phyloP scores from a whole-genome alignment of 1,140 invertebrate genomes.

The Lutraria rhynchaena region DNA sequence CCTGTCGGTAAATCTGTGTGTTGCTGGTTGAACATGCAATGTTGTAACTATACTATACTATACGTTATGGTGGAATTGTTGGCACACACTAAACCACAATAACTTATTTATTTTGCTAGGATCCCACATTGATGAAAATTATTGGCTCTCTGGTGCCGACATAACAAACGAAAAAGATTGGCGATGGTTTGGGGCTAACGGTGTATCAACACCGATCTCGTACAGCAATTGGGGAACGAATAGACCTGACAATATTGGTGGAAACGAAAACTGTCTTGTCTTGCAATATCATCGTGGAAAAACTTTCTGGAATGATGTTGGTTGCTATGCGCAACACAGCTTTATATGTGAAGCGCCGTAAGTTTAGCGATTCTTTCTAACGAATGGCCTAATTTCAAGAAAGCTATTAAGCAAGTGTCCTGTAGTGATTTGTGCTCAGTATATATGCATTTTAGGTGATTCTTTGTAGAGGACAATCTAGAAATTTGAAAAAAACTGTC shows the following conservation, averaged over 20 bases:
- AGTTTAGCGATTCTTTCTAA: background rate
- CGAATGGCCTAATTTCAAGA: too few relatives aligned
- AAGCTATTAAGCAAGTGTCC: too few relatives aligned
- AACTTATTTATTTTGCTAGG: background rate
- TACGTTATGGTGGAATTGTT: too few relatives aligned
- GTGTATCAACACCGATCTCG: background rate
- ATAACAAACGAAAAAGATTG: slow-evolving; percentile 28
- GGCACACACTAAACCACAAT: too few relatives aligned
- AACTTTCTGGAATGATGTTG: slow-evolving; percentile 10
- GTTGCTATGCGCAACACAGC: slow-evolving; percentile 12
- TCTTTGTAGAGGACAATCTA: too few relatives aligned
- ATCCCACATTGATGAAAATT: slow-evolving; percentile 35
- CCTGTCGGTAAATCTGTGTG: too few relatives aligned
- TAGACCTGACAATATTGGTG: slow-evolving; percentile 31
- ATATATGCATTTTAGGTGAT: too few relatives aligned
- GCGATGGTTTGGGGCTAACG: slow-evolving; percentile 26
- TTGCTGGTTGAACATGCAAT: too few relatives aligned
- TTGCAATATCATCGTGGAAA: background rate
- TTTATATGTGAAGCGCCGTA: slow-evolving; percentile 36
- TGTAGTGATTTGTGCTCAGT: too few relatives aligned
- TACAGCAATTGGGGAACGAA: slow-evolving; percentile 10
- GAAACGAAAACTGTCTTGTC: slow-evolving; percentile 35
- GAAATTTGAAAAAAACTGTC: too few relatives aligned
- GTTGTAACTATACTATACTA: too few relatives aligned
- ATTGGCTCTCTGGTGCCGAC: slow-evolving; percentile 38